These are phyloP conservation scores for Apotomis turbidana DNA, from an alignment of 2,888 invertebrate species.

Conservation along the genomic window DNA sequence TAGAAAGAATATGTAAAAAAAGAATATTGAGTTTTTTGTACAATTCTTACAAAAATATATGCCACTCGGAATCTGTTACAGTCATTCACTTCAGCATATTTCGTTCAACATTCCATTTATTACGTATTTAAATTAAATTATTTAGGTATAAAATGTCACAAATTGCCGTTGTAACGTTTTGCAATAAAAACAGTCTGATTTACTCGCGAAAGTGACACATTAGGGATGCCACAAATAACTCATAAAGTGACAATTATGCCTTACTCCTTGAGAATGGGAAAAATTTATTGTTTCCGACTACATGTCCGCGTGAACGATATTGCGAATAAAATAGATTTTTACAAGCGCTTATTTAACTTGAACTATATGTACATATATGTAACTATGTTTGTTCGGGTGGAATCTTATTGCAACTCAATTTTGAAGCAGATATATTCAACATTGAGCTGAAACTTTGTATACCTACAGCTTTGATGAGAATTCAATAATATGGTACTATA, in stretches of 20 bases:
- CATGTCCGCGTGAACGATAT: slow-evolving; percentile 50
- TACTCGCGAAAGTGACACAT: slow-evolving; percentile 61
- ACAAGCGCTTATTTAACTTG: neutral
- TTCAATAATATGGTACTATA: too few relatives aligned
- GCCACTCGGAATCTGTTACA: neutral
- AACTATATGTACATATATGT: too few relatives aligned
- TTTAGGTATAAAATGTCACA: slow-evolving; percentile 44
- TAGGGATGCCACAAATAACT: slow-evolving; percentile 66
- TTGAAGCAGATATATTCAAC: too few relatives aligned
- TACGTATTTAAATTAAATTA: slow-evolving; percentile 44
- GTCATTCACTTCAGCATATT: slow-evolving; percentile 6
- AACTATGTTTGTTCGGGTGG: neutral
- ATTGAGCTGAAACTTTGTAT: too few relatives aligned
- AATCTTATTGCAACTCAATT: too few relatives aligned
- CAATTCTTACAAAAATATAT: too few relatives aligned
- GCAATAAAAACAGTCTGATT: slow-evolving; percentile 51
- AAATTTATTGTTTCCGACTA: slow-evolving; percentile 75
- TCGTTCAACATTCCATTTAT: slow-evolving; percentile 36
- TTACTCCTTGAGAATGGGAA: slow-evolving; percentile 60
- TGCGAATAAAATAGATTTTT: slow-evolving; percentile 26
- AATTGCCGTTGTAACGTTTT: slow-evolving; percentile 41
- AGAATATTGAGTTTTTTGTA: too few relatives aligned
- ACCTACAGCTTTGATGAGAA: too few relatives aligned
- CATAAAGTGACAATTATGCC: slow-evolving; percentile 72
- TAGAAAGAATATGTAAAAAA: neutral